Conservation (phyloP, 2,888 invertebrate species). For the Ennomos fuscantarius region DNA sequence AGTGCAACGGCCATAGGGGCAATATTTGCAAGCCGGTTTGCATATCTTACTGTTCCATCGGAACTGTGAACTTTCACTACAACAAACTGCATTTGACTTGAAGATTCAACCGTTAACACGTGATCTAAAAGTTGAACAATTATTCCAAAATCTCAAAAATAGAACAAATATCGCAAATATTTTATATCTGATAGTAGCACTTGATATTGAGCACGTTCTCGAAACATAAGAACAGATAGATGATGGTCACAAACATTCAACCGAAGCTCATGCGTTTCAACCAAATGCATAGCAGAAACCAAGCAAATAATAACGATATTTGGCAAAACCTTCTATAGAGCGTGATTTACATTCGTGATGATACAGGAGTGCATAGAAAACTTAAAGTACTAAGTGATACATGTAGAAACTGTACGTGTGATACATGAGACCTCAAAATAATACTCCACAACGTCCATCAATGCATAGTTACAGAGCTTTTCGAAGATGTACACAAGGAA, state of each 20-base stretch:
- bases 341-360: slow-evolving; percentile 48
- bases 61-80: slow-evolving; percentile 72
- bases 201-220: neutral
- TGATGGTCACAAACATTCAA: slow-evolving; percentile 7
- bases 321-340: slow-evolving; percentile 46
- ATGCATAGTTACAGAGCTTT: neutral
- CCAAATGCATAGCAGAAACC: slow-evolving; percentile 55
- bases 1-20: slow-evolving; percentile 70
- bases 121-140: slow-evolving; percentile 38
- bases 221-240: neutral
- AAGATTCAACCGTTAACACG: slow-evolving; percentile 28
- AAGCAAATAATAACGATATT: slow-evolving; percentile 45
- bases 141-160: neutral
- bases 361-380: slow-evolving; percentile 47
- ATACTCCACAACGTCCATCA: slow-evolving; percentile 15
- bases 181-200: no score
- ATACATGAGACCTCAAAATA: slow-evolving; percentile 25
- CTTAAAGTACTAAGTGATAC: slow-evolving; percentile 42
- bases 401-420: slow-evolving; percentile 27
- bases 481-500: no score
- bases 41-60: slow-evolving; percentile 64
- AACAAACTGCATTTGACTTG: slow-evolving; percentile 83
- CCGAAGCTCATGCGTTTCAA: slow-evolving; percentile 58
- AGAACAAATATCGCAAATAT: no score
- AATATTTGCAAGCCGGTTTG: slow-evolving; percentile 68